These are phyloP conservation scores for Rhynchophorus ferrugineus DNA, from an alignment of 1,140 invertebrate species.

Conservation along the genomic window DNA sequence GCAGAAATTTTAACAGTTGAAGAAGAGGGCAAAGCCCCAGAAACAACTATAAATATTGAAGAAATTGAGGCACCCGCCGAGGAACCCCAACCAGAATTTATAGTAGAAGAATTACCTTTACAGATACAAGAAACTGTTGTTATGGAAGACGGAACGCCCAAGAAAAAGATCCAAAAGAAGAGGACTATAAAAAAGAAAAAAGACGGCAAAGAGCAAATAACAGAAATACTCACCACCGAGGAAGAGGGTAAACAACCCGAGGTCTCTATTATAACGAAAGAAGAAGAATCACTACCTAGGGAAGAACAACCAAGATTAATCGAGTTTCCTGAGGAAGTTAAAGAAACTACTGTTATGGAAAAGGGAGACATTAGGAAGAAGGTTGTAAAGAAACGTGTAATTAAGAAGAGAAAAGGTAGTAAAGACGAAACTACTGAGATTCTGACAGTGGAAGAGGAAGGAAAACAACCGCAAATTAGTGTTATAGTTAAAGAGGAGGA, in stretches of 20 bases:
- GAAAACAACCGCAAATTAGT: conserved; percentile 32
- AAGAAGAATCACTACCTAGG: not conserved
- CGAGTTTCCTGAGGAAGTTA: conserved; percentile 17
- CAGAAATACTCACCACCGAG: conserved; percentile 36
- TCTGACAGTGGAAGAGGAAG: conserved; percentile 36
- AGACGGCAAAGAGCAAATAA: conserved; percentile 36
- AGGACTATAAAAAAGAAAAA: conserved; percentile 39
- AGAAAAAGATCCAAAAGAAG: conserved; percentile 32
- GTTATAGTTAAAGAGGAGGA: conserved; percentile 40
- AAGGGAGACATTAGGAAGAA: conserved; percentile 30
- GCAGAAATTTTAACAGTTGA: conserved; percentile 35
- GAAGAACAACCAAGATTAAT: conserved; percentile 30
- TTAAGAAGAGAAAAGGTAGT: conserved; percentile 40
- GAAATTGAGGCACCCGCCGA: conserved; percentile 26
- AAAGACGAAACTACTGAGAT: conserved; percentile 37
- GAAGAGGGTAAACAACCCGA: conserved; percentile 25
- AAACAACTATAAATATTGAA: conserved; percentile 30
- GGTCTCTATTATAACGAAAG: not conserved
- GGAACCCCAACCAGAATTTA: conserved; percentile 34
- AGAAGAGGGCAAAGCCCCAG: conserved; percentile 40
- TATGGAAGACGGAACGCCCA: conserved; percentile 25
- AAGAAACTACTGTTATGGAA: conserved; percentile 27
- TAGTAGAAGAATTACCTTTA: conserved; percentile 24
- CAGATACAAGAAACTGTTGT: conserved; percentile 30
- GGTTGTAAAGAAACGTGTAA: conserved; percentile 31